phyloP scores from a whole-genome alignment of 2,113 vertebrate species.

The human region GRCh38 chr1:102172501-102173000 shows the following conservation, averaged over 20 bases:
- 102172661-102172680: conserved; percentile 6
- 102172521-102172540: not conserved
- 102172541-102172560: not conserved
- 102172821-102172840: conserved; percentile 2
- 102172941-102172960: not conserved
- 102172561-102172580: not conserved
- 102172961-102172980: not conserved
- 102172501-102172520: not conserved
- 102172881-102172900: not conserved
- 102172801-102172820: not conserved
- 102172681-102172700: conserved; percentile 49
- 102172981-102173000: conserved; percentile 18
- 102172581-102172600: not conserved
- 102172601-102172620: not conserved
- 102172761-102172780: not conserved
- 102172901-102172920: conserved; percentile 13
- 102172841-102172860: conserved; percentile 3
- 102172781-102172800: conserved; percentile 16
- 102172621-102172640: not conserved
- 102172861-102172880: not conserved
- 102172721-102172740: conserved; percentile 45
- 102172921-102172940: conserved; percentile 20
- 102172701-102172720: not conserved
- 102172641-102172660: not conserved
- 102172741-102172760: conserved; percentile 20